These are phyloP conservation scores for Cetonia aurata DNA, from an alignment of 2,888 invertebrate genomes.

Conservation along the genomic window DNA sequence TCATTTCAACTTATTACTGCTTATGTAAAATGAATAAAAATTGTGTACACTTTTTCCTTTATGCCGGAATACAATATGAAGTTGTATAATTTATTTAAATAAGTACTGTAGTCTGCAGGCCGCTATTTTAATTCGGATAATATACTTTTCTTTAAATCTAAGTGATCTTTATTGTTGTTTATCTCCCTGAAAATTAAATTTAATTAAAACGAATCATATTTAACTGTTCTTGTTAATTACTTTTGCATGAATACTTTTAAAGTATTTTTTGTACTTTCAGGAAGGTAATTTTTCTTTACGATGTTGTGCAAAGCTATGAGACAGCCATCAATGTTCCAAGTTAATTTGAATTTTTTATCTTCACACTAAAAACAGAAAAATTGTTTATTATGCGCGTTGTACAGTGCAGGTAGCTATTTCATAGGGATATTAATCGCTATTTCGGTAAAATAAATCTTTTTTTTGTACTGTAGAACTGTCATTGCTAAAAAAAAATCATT, in stretches of 20 bases:
- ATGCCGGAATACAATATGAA: background rate
- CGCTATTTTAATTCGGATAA: conserved; percentile 48
- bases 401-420: conserved; percentile 56
- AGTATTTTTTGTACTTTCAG: conserved; percentile 67
- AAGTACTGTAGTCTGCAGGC: background rate
- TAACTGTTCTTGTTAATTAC: conserved; percentile 54
- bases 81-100: background rate
- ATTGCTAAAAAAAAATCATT: too few species aligned
- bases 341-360: conserved; percentile 73
- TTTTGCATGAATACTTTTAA: conserved; percentile 69
- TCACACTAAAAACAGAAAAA: conserved; percentile 71
- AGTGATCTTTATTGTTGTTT: conserved; percentile 50
- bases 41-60: conserved; percentile 10
- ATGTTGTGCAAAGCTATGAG: conserved; percentile 70
- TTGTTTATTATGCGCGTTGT: background rate
- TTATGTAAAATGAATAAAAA: conserved; percentile 11
- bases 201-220: conserved; percentile 23
- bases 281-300: conserved; percentile 69
- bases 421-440: too few species aligned
- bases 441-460: too few species aligned
- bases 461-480: too few species aligned
- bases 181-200: conserved; percentile 53
- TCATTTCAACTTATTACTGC: background rate
- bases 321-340: conserved; percentile 76
- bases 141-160: conserved; percentile 53